These are phyloP conservation scores for Nyctibius grandis DNA, from an alignment of 2,797 vertebrate genomes.

Conservation along the genomic window DNA sequence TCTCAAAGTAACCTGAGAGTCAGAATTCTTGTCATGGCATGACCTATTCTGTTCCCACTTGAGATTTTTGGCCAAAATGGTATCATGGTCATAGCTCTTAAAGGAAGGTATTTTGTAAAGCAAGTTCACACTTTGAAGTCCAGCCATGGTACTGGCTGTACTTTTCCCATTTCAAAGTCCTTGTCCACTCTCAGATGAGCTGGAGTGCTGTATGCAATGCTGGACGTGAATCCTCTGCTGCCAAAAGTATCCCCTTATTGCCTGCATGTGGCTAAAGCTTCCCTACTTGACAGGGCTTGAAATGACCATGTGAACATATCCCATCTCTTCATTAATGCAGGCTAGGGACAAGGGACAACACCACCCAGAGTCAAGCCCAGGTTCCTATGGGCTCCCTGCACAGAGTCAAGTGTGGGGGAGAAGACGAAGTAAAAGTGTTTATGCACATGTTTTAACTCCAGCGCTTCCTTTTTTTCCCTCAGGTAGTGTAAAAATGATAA, in stretches of 20 bases:
- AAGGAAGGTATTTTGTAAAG: not conserved
- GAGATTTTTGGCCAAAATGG: not conserved
- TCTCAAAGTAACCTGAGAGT: not conserved
- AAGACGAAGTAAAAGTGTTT: not conserved
- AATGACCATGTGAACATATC: not conserved
- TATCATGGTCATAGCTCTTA: not conserved
- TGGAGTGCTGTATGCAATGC: not conserved
- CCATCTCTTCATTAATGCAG: not conserved
- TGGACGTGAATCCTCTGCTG: rapidly evolving
- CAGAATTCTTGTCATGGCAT: not conserved
- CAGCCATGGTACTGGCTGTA: too few species aligned
- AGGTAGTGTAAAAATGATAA: not conserved
- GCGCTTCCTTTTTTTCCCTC: rapidly evolving
- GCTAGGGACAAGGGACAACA: not conserved
- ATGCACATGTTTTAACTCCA: not conserved
- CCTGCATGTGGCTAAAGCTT: not conserved
- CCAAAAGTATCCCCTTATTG: not conserved
- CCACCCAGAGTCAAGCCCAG: too few species aligned
- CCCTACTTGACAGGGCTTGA: not conserved
- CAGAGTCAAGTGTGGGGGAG: not conserved
- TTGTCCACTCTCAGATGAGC: not conserved
- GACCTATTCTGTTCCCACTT: not conserved
- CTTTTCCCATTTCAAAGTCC: not conserved
- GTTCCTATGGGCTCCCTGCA: not conserved
- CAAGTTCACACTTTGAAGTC: not conserved